Percentiles rank a stretch among this genome's conserved stretches.
phyloP scores from a whole-genome alignment of 2,888 invertebrate species.

The Tinea trinotella region DNA sequence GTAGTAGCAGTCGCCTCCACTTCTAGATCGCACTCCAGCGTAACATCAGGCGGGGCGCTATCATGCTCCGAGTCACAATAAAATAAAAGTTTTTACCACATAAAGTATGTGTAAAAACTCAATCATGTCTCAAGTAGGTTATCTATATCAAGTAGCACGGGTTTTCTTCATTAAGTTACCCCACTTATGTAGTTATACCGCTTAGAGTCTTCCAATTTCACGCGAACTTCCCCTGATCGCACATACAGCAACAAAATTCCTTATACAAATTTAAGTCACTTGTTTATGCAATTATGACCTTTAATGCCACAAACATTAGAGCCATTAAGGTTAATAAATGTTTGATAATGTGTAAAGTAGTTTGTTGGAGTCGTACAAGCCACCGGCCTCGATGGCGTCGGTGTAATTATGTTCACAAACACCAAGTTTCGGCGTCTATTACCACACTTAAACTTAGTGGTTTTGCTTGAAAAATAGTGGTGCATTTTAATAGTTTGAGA shows the following conservation, averaged over 20 bases:
- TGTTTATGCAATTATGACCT: neutral
- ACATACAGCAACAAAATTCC: neutral
- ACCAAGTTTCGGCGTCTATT: constrained; percentile 16
- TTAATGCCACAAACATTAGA: neutral
- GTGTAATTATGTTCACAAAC: constrained; percentile 17
- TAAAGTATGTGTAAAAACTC: constrained; percentile 1
- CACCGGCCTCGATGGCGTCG: constrained; percentile 2
- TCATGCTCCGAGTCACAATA: too few species aligned
- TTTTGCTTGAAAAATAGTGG: constrained; percentile 1
- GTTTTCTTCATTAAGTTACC: constrained; percentile 12
- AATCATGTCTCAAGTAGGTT: constrained; percentile 7
- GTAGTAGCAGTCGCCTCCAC: too few species aligned
- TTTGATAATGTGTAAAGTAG: neutral
- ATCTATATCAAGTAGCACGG: neutral
- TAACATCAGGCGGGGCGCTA: too few species aligned
- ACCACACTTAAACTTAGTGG: constrained; percentile 11
- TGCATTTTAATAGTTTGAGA: constrained; percentile 9
- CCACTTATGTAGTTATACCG: constrained; percentile 16
- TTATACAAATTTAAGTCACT: neutral
- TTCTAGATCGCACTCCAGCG: too few species aligned
- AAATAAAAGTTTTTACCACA: too few species aligned
- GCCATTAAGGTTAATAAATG: neutral
- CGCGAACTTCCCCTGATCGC: constrained; percentile 12
- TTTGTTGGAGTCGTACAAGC: neutral
- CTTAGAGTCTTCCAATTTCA: constrained; percentile 16